Evolutionary conservation across 1,140 invertebrate species (phyloP), one percentile per base, ranked within the genome.

Genomic region (Anoplolepis gracilipes): DNA sequence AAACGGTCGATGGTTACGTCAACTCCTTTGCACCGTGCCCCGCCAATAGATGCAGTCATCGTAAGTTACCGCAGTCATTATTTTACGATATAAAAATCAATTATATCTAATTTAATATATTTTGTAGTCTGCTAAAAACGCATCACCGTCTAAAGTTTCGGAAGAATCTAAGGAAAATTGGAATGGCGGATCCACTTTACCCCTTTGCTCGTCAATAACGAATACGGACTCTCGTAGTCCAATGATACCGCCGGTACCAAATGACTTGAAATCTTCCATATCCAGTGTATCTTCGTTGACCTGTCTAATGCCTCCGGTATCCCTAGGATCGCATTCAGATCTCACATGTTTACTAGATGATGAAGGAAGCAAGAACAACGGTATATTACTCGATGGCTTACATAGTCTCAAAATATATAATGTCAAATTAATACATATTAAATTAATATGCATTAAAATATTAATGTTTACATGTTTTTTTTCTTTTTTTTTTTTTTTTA

Each of bases 81-180:
- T 61, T 36, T 28, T 79, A 8, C 6, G 19, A 81, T 13, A 2
- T 13, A 39, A 25, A 57, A 5, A 28, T 72, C n/a, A 13, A 19
- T 76, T 77, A 22, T 30, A 33, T 8, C 2, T n/a, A 16, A 13
- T 30, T 42, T 19, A 33, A 49, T n/a, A 16, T 70, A n/a, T 70
- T 53, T 85, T 91, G 16, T 42, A 94, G 93, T 86, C 92, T 70
- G 67, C 85, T 33, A 94, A 94, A 91, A 82, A 72, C 28, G 55
- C 89, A 42, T 88, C 91, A 22, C 89, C 91, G 13, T 78, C 92
- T 25, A 94, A 94, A 88, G 91, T 93, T 59, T 92, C 92, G 5
- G 94, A 95, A 61, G 95, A 95, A 62, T 93, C 94, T 2, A 95
- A 95, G 73, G 94, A 95, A 86, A 95, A 95, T 85, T 95, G 94